Conservation (phyloP, 1,140 invertebrate genomes). For the Aphaenogaster rudis region DNA sequence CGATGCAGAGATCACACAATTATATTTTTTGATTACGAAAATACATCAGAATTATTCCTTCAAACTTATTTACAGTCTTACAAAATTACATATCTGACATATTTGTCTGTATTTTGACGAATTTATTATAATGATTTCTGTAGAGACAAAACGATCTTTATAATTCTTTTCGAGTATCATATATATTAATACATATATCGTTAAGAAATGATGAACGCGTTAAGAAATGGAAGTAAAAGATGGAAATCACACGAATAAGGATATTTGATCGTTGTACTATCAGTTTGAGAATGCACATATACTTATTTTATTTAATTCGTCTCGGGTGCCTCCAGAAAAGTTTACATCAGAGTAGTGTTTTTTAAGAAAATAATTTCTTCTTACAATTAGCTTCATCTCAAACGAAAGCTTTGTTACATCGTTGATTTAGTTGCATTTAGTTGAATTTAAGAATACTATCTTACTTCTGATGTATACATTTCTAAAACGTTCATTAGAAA, state of each 20-base stretch:
- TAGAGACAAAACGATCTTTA: not conserved
- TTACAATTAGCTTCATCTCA: not conserved
- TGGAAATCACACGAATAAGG: not conserved
- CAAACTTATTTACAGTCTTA: constrained; percentile 37
- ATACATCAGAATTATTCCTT: constrained; percentile 57
- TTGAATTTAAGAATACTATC: not conserved
- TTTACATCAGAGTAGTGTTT: not conserved
- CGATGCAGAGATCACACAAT: constrained; percentile 17
- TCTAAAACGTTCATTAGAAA: not conserved
- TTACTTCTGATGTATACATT: constrained; percentile 2
- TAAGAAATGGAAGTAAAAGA: not conserved
- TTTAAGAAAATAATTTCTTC: constrained; percentile 4
- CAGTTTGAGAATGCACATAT: constrained; percentile 26
- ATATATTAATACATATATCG: not conserved
- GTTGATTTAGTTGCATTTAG: not conserved
- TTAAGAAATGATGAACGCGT: not conserved
- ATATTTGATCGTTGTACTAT: constrained; percentile 46
- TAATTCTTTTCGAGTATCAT: not conserved
- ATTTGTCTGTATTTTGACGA: not conserved
- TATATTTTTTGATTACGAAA: constrained; percentile 64
- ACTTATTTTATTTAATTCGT: not conserved
- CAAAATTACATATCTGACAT: not conserved
- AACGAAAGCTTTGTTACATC: not conserved
- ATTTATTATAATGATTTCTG: constrained; percentile 31
- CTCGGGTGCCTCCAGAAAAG: not conserved